These are phyloP conservation scores for Podarcis lilfordi DNA, from an alignment of 2,797 vertebrate species.

Conservation along the genomic window DNA sequence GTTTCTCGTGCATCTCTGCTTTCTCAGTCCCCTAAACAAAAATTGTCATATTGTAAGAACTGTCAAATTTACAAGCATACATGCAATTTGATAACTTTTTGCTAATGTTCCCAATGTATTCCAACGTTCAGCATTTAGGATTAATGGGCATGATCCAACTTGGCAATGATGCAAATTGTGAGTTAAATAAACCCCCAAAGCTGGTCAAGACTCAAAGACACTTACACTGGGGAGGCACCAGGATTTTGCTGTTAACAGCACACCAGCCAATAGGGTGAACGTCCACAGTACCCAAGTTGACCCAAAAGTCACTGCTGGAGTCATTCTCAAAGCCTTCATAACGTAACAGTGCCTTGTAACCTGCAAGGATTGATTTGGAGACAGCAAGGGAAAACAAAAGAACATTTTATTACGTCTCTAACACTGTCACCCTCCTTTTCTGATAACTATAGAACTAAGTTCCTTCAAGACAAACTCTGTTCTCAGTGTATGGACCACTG, in stretches of 20 bases:
- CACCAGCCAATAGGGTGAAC: constrained; percentile 97
- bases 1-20: not conserved
- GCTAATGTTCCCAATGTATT: not conserved
- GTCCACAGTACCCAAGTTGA: constrained; percentile 90
- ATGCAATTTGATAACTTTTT: not conserved
- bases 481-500: no score
- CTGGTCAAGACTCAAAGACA: not conserved
- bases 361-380: constrained; percentile 71
- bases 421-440: not conserved
- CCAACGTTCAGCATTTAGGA: not conserved
- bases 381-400: not conserved
- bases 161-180: not conserved
- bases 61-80: not conserved
- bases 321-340: constrained; percentile 94
- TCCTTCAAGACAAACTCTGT: not conserved
- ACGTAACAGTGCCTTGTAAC: constrained; percentile 91
- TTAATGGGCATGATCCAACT: not conserved
- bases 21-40: not conserved
- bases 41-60: not conserved
- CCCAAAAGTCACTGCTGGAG: constrained; percentile 90
- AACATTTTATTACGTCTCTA: constrained; percentile 16
- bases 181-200: not conserved
- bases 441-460: not conserved
- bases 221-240: constrained; percentile 94
- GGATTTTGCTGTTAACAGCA: constrained; percentile 93